Conservation (phyloP, 2,888 invertebrate genomes). For the Ennomos erosarius region DNA sequence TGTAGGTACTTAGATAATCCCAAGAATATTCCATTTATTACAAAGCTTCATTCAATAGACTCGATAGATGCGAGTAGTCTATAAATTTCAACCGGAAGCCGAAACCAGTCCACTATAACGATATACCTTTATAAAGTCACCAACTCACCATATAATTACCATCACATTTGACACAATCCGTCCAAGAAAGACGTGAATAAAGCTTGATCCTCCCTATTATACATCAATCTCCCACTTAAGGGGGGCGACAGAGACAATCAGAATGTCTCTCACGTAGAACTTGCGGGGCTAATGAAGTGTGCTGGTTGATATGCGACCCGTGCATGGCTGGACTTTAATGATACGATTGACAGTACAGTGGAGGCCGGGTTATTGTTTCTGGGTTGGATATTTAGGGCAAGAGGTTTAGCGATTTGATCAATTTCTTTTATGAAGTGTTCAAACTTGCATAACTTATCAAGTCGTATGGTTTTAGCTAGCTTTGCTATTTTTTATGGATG, state of each 20-base stretch:
- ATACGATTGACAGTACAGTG: slow-evolving; percentile 81
- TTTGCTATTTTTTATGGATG: no score
- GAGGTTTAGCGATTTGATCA: slow-evolving; percentile 43
- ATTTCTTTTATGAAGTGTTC: no score
- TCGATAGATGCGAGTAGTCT: background rate
- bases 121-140: slow-evolving; percentile 24
- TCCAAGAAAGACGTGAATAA: slow-evolving; percentile 46
- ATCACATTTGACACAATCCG: slow-evolving; percentile 45
- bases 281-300: slow-evolving; percentile 77
- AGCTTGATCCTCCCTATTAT: slow-evolving; percentile 71
- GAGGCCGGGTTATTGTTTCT: slow-evolving; percentile 76
- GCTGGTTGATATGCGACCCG: slow-evolving; percentile 76
- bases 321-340: slow-evolving; percentile 69
- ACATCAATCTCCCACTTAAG: slow-evolving; percentile 76
- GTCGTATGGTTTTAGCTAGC: no score
- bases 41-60: background rate
- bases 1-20: no score
- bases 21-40: background rate
- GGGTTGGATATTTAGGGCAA: slow-evolving; percentile 58
- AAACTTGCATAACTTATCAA: no score
- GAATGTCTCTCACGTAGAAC: slow-evolving; percentile 73
- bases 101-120: slow-evolving; percentile 16
- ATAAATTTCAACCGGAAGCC: slow-evolving; percentile 19
- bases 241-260: slow-evolving; percentile 62
- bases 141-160: slow-evolving; percentile 37